Base-by-base conservation (phyloP, 92 coral and sea anemone genomes). In the Muricea muricata region DNA sequence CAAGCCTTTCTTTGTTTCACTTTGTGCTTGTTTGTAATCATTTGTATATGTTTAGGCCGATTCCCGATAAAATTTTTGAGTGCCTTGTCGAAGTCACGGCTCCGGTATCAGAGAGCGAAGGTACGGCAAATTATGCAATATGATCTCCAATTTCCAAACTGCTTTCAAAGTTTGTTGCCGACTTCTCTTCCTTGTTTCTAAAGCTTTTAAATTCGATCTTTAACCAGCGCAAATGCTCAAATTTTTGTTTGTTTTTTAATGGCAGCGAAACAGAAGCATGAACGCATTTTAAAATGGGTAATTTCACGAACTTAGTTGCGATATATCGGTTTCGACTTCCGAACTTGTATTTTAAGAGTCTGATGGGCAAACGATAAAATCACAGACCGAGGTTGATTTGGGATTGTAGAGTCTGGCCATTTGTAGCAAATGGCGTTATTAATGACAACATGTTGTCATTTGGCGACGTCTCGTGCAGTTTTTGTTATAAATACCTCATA, bases 1-100 rank as follows among this genome's bases (percentile, higher is more conserved):
- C 24, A 20, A 73, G 14, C 58, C 65, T 48, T 67, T 29, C 12
- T 30, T 25, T 7, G 15, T 5, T 0, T 55, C 74, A n/a, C 68
- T 48, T 7, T 6, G 32, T 45, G 7, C 23, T 45, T 21, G 25
- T 63, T 76, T 82, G 63, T 71, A 10, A 12, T 86, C 10, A 26
- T 4, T 68, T 81, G 32, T 54, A 83, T 76, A 30, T 39, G 21
- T 45, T 12, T 70, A 97, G 99, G 71, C 85, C 96, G 8, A 86
- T 88, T 69, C 98, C 99, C 14, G 98, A 92, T 28, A 92, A 73
- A 84, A 82, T 97, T 57, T 84, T 93, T 45, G 99, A 97, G 65
- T 94, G 99, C 46, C 89, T 94, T 81, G 75, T 97, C 85, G 99
- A 97, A 85, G 97, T 97, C 54, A 83, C 94, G 87, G 94, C 98